Evolutionary conservation across 2,888 invertebrate genomes (phyloP).

Genomic region (Willowsia nigromaculata): DNA sequence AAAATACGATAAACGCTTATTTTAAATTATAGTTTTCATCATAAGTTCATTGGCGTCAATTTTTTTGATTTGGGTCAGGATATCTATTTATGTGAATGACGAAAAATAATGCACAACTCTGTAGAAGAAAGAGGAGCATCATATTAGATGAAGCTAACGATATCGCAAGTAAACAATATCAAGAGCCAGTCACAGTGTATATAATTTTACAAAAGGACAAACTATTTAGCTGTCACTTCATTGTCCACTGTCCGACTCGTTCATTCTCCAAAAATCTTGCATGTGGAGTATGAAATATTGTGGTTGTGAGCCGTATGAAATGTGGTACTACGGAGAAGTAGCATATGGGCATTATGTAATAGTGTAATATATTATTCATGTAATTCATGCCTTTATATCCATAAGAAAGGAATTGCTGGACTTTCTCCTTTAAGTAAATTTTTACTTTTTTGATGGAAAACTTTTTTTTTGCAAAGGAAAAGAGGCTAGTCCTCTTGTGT

Average conservation of each 20-base stretch:
- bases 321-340: background rate
- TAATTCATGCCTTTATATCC: background rate
- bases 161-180: background rate
- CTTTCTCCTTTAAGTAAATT: conserved; percentile 44
- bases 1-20: no score
- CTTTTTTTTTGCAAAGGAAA: conserved; percentile 32
- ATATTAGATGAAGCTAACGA: no score
- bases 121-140: no score
- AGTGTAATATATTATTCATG: no score
- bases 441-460: conserved; percentile 53
- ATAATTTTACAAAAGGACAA: background rate
- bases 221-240: conserved; percentile 34
- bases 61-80: no score
- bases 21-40: no score
- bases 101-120: no score
- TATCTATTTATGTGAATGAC: no score
- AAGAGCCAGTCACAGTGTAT: no score
- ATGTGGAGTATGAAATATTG: background rate
- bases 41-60: no score
- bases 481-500: conserved; percentile 56
- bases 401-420: background rate
- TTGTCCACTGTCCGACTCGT: conserved; percentile 2
- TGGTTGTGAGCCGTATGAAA: background rate
- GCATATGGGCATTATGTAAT: background rate
- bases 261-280: background rate